Conservation (phyloP, 1,140 invertebrate species). For the Magallana angulata region DNA sequence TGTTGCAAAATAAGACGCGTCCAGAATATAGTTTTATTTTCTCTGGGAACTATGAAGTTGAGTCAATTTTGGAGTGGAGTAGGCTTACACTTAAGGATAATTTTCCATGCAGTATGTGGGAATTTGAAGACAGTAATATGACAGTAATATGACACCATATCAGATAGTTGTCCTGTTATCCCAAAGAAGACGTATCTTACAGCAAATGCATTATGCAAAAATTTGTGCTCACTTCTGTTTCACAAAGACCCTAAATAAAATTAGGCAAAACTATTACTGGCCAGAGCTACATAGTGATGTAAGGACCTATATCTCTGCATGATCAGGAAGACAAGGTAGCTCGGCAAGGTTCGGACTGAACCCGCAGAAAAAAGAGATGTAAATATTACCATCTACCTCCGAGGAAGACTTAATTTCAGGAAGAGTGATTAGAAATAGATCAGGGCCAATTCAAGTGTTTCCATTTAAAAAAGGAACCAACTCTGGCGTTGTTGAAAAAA, state of each 20-base stretch:
- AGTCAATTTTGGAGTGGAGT: slow-evolving; percentile 38
- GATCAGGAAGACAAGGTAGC: no score
- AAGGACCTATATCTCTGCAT: neutral
- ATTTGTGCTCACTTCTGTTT: slow-evolving; percentile 41
- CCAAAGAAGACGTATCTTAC: slow-evolving; percentile 38
- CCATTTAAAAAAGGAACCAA: no score
- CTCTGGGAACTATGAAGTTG: neutral
- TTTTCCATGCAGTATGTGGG: slow-evolving; percentile 44
- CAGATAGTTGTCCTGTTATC: slow-evolving; percentile 56
- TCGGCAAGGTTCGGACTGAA: no score
- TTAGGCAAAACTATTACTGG: slow-evolving; percentile 47
- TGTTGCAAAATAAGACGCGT: neutral
- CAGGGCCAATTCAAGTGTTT: no score
- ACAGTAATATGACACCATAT: neutral
- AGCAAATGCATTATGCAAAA: slow-evolving; percentile 50
- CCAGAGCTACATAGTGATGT: slow-evolving; percentile 46
- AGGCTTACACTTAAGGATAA: slow-evolving; percentile 34
- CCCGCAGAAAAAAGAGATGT: no score
- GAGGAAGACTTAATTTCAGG: no score
- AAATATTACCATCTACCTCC: no score
- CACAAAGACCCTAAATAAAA: slow-evolving; percentile 23
- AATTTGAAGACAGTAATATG: slow-evolving; percentile 44
- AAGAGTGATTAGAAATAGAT: no score
- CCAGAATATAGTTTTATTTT: slow-evolving; percentile 26
- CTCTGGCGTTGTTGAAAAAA: no score